These are phyloP conservation scores for Planococcus citri DNA, from an alignment of 1,140 invertebrate genomes.

Conservation along the genomic window DNA sequence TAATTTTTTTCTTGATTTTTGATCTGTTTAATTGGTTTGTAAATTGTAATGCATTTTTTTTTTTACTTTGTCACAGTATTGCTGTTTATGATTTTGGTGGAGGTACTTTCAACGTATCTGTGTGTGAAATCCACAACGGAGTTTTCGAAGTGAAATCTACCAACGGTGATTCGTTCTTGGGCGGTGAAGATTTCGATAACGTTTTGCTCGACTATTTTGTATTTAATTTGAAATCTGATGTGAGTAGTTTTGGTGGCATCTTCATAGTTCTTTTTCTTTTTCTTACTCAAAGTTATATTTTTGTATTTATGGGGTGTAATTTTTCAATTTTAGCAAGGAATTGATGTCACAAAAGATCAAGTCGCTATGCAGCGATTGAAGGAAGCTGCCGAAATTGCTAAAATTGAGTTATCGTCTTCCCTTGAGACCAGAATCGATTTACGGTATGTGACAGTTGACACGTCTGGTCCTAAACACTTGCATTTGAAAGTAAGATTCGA, in stretches of 20 bases:
- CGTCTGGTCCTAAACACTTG: conserved; percentile 97
- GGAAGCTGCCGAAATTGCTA: conserved; percentile 98
- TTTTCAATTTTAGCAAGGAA: no score
- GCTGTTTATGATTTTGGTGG: conserved; percentile 96
- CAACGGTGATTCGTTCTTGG: conserved; percentile 90
- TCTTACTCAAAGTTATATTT: no score
- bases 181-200: conserved; percentile 97
- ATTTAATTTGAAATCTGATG: conserved; percentile 88
- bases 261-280: no score
- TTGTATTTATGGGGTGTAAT: no score
- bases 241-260: no score
- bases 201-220: conserved; percentile 81
- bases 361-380: conserved; percentile 99
- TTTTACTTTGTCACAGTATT: conserved; percentile 73
- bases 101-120: conserved; percentile 93
- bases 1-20: no score
- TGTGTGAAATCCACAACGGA: conserved; percentile 72
- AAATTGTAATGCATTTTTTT: no score
- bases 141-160: conserved; percentile 97
- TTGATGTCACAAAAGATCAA: conserved; percentile 89
- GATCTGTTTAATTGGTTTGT: no score
- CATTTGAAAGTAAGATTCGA: conserved; percentile 82
- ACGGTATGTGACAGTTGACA: conserved; percentile 95
- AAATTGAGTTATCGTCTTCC: conserved; percentile 94
- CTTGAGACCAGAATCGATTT: conserved; percentile 97